Evolutionary conservation across 2,113 vertebrate species (phyloP), one percentile per base, ranked within the genome.

Genomic region (Hippopotamus amphibius): DNA sequence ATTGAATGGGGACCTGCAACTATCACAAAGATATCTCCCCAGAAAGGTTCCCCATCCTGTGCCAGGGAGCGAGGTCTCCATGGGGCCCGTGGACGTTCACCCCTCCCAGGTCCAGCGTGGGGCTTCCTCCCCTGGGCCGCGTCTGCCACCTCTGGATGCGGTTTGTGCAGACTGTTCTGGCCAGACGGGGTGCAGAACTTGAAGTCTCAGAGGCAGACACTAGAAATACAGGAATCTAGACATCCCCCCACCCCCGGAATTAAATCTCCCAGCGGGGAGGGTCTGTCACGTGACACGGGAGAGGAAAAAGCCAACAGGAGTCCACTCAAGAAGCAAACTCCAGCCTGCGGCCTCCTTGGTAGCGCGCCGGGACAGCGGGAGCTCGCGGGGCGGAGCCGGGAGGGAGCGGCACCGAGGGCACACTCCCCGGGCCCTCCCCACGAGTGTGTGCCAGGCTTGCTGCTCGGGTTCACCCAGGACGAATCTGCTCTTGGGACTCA

Each of bases 231-330:
- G 61, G 26, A 55, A 55, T 33, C 61, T 53, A 76, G 61, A 85
- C 63, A n/a, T 19, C 5, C 9, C 46, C 4, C 9, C 13, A 4
- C 12, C 0, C 8, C 28, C 12, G 9, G 30, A 33, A 22, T 30
- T 22, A 65, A 80, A 43, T 30, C 46, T 55, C 48, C n/a, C 26
- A 3, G 33, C 6, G 17, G 17, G 55, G 55, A 33, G 12, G 48
- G 26, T 90, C 61, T 66, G 15, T 66, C 24, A 43, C 43, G 16
- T 33, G 61, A 66, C n/a, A 22, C 4, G 12, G 63, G 37, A 33
- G 53, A 46, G n/a, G 43, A 26, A 2, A 19, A 69, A 69, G 89
- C 14, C 33, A 66, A 81, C 9, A 2, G 4, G 48, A 69, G 21
- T 46, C 28, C 57, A 46, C 6, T 15, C 28, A 26, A 77, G 71